Percentiles rank a stretch among this genome's conserved stretches.
Conservation (phyloP, 2,113 vertebrate genomes). For the Pygathrix nemaeus region DNA sequence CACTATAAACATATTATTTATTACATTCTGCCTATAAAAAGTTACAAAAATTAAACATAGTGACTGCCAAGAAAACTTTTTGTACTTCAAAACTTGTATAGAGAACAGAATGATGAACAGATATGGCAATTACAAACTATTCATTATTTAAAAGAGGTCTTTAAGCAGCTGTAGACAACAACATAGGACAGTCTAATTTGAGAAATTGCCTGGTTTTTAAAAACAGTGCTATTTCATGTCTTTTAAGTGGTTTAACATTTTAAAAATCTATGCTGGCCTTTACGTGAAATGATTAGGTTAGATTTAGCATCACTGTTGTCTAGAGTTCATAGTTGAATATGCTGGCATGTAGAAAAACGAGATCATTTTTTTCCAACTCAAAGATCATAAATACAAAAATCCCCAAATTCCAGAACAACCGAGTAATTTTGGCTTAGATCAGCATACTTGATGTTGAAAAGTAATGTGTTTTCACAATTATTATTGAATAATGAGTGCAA, state of each 20-base stretch:
- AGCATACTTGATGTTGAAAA: background rate
- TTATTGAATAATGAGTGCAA: background rate
- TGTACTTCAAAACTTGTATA: background rate
- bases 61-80: background rate
- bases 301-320: background rate
- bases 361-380: background rate
- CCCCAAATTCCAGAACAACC: background rate
- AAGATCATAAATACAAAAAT: background rate
- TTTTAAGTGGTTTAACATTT: background rate
- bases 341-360: background rate
- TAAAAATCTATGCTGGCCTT: background rate
- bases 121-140: background rate
- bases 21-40: background rate
- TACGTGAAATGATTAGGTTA: background rate
- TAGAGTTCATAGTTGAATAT: background rate
- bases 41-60: background rate
- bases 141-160: background rate
- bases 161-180: background rate
- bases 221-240: background rate
- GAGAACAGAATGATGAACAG: background rate
- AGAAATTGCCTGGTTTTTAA: background rate
- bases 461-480: constrained; percentile 12
- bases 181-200: background rate
- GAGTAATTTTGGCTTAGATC: background rate
- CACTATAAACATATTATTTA: background rate